Evolutionary conservation across 2,113 vertebrate genomes (phyloP).

Genomic region (Menidia beryllina): DNA sequence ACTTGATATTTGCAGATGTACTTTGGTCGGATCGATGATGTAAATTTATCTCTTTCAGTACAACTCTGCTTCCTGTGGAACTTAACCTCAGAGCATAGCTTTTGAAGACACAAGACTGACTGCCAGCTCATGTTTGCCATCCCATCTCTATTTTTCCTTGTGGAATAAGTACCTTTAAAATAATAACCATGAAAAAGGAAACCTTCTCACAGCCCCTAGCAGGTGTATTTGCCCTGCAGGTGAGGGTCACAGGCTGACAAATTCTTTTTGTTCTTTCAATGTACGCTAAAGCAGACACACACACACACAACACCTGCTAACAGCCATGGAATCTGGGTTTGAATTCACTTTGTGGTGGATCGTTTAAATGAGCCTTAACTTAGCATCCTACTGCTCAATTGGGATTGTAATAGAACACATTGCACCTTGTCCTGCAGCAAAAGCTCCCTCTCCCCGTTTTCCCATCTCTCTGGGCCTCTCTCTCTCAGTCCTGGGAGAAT

Average conservation of each 20-base stretch:
- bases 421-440: slow-evolving; percentile 72
- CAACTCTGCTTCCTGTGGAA: slow-evolving; percentile 55
- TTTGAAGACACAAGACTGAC: slow-evolving; percentile 48
- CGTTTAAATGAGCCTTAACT: slow-evolving; percentile 77
- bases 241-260: slow-evolving; percentile 29
- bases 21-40: slow-evolving; percentile 63
- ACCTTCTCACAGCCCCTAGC: slow-evolving; percentile 30
- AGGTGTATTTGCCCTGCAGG: slow-evolving; percentile 19
- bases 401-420: slow-evolving; percentile 74
- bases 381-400: slow-evolving; percentile 71
- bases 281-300: slow-evolving; percentile 13
- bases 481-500: slow-evolving; percentile 62
- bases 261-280: slow-evolving; percentile 16
- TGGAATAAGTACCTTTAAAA: slow-evolving; percentile 75
- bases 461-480: slow-evolving; percentile 25
- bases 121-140: slow-evolving; percentile 40
- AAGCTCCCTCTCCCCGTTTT: slow-evolving; percentile 42
- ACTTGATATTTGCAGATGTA: slow-evolving; percentile 74
- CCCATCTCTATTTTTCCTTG: slow-evolving; percentile 58
- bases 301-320: slow-evolving; percentile 35
- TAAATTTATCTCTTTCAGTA: slow-evolving; percentile 66
- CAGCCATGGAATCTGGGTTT: slow-evolving; percentile 53
- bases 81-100: slow-evolving; percentile 53
- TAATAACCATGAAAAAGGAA: slow-evolving; percentile 49
- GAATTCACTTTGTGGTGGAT: slow-evolving; percentile 56